Conservation (phyloP, 2,888 invertebrate species). For the Tineola bisselliella region DNA sequence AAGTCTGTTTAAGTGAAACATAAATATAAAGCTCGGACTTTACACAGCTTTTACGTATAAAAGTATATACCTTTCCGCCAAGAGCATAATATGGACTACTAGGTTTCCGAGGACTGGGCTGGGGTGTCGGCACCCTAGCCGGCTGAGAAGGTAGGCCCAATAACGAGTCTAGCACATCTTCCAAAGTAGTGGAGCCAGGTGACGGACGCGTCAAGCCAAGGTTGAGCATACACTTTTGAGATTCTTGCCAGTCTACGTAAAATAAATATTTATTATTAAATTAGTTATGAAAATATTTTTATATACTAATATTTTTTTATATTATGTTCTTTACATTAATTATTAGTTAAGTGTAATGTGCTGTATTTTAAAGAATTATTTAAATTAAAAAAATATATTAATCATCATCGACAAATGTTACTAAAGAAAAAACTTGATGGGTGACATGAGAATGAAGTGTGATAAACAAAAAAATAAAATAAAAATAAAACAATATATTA, state of each 20-base stretch:
- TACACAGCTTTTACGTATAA: no score
- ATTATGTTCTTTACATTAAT: no score
- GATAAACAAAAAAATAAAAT: slow-evolving; percentile 33
- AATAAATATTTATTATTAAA: not conserved
- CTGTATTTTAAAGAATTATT: no score
- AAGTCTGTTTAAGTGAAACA: no score
- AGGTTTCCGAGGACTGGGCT: slow-evolving; percentile 60
- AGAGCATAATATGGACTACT: slow-evolving; percentile 58
- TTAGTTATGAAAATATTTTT: no score
- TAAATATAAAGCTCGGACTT: no score
- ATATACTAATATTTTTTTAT: no score
- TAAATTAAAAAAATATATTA: no score
- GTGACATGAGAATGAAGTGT: slow-evolving; percentile 17
- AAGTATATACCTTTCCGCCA: slow-evolving; percentile 50
- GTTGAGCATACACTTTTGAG: slow-evolving; percentile 55
- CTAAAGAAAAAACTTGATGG: no score
- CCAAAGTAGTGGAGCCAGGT: slow-evolving; percentile 86
- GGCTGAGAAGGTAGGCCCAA: slow-evolving; percentile 81
- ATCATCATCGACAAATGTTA: no score
- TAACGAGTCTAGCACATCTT: slow-evolving; percentile 93
- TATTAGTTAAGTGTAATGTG: no score
- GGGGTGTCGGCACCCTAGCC: slow-evolving; percentile 79
- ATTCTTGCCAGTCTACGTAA: slow-evolving; percentile 57
- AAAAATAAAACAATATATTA: slow-evolving; percentile 59
- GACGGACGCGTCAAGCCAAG: slow-evolving; percentile 72